These are phyloP conservation scores for Peucedramus taeniatus DNA, from an alignment of 2,113 vertebrate species.

Conservation along the genomic window DNA sequence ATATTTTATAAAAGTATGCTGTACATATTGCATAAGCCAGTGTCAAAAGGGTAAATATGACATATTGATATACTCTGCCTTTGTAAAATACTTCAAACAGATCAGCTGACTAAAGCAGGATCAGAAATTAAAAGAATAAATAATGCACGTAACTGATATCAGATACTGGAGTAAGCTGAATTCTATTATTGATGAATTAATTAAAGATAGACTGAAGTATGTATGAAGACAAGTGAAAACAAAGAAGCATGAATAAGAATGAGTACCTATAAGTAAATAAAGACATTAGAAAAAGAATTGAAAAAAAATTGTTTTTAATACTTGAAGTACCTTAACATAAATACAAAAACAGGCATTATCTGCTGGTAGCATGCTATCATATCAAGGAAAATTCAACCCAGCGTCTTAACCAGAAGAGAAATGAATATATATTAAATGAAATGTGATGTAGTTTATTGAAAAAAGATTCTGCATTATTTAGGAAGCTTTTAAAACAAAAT, in stretches of 20 bases:
- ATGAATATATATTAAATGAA: not conserved
- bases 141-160: not conserved
- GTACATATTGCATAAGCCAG: not conserved
- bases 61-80: not conserved
- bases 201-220: slow-evolving; percentile 7
- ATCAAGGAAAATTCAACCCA: not conserved
- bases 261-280: not conserved
- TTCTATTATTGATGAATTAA: slow-evolving; percentile 28
- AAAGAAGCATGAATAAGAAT: not conserved
- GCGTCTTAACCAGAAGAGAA: not conserved
- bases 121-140: slow-evolving; percentile 33
- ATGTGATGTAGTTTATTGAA: not conserved
- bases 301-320: not conserved
- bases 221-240: slow-evolving; percentile 1
- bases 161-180: not conserved
- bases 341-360: not conserved
- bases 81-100: slow-evolving; percentile 33
- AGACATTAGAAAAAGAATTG: not conserved
- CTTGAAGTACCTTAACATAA: not conserved
- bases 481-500: not conserved
- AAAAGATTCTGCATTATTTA: not conserved
- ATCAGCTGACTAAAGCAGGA: slow-evolving; percentile 21
- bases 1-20: not conserved
- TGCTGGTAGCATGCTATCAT: not conserved
- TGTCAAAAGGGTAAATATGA: slow-evolving; percentile 27